These are phyloP conservation scores for Nibea albiflora DNA, from an alignment of 2,113 vertebrate genomes.

Conservation along the genomic window DNA sequence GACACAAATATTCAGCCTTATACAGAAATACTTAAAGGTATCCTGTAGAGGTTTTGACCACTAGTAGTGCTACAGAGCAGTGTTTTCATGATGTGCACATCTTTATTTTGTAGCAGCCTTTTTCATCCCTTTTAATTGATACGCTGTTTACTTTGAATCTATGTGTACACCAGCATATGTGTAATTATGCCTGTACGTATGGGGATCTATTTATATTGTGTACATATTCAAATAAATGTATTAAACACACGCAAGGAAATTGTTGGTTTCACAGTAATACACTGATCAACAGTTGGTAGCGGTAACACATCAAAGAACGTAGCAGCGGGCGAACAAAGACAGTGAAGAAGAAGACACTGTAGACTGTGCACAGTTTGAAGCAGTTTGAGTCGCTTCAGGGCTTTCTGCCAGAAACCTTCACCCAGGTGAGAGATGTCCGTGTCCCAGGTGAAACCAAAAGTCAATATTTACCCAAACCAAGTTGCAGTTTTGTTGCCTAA, in stretches of 20 bases:
- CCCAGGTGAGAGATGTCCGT: no score
- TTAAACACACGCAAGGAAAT: no score
- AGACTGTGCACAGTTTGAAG: neutral
- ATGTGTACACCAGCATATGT: neutral
- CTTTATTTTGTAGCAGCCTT: neutral
- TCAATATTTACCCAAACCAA: no score
- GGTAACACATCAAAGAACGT: neutral
- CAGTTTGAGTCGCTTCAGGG: neutral
- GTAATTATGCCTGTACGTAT: neutral
- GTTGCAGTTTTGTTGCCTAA: no score
- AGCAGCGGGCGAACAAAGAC: neutral
- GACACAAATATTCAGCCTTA: neutral
- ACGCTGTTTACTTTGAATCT: no score
- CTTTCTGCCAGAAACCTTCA: no score
- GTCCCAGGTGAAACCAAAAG: no score
- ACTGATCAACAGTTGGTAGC: no score
- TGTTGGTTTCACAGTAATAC: no score
- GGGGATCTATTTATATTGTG: neutral
- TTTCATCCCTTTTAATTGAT: neutral
- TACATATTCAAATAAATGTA: neutral
- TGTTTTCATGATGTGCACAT: neutral
- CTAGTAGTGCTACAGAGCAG: neutral
- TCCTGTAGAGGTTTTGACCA: neutral
- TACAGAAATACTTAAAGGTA: neutral
- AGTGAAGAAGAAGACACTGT: neutral